Conservation (phyloP, 2,797 vertebrate species). For the Amblyopsis hoosieri region DNA sequence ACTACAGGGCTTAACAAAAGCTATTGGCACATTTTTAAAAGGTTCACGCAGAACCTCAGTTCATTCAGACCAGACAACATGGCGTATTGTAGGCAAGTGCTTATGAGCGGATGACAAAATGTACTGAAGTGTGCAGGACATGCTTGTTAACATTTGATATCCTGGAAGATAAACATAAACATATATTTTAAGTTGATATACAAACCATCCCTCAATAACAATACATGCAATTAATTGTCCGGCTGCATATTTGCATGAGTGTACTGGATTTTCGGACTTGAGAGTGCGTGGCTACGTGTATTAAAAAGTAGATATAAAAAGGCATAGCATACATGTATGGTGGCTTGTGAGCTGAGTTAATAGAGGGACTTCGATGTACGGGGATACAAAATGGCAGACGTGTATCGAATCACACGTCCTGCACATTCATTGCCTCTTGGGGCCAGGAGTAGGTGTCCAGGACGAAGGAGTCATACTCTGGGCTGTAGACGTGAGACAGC, state of each 20-base stretch:
- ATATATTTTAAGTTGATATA: neutral
- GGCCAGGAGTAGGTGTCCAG: conserved; percentile 94
- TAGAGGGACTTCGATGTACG: conserved; percentile 20
- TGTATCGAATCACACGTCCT: conserved; percentile 80
- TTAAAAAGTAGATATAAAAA: conserved; percentile 9
- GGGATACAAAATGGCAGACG: neutral
- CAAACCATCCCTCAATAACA: neutral
- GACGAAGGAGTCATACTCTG: conserved; percentile 92
- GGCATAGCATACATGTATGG: conserved; percentile 3
- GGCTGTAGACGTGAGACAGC: conserved; percentile 87
- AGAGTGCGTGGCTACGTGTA: conserved; percentile 4
- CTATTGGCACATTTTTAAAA: neutral
- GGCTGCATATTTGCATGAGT: neutral
- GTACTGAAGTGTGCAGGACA: neutral
- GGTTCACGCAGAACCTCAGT: conserved; percentile 22
- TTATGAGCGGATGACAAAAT: neutral
- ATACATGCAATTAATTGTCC: conserved; percentile 3
- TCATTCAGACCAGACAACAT: conserved; percentile 6
- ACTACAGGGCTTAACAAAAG: no score
- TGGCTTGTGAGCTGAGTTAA: conserved; percentile 12
- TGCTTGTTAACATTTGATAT: conserved; percentile 24
- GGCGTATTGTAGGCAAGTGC: neutral
- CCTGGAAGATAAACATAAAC: conserved; percentile 7
- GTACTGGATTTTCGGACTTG: neutral
- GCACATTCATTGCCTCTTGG: conserved; percentile 84